A percentile compares a stretch with the other conserved stretches of the same genome.
Evolutionary conservation across 1,140 invertebrate species (phyloP).

Genomic region (Drosophila oshimai): DNA sequence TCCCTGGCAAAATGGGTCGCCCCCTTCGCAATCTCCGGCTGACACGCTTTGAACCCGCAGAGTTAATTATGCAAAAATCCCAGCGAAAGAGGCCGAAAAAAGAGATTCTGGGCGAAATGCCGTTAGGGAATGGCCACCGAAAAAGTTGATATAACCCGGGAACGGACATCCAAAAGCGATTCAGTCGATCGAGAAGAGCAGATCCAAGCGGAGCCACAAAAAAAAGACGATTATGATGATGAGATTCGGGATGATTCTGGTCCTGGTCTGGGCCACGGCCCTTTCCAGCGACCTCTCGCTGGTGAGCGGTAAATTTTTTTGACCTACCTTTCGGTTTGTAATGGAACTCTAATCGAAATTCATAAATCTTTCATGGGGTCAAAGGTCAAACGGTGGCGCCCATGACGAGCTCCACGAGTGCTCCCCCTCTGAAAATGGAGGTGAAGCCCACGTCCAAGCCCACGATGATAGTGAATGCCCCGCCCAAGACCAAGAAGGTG

Average conservation of each 20-base stretch:
- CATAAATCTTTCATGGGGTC: conserved; percentile 5
- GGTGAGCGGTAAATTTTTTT: conserved; percentile 81
- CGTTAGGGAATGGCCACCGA: conserved; percentile 36
- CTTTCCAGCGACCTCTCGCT: conserved; percentile 63
- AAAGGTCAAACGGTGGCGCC: conserved; percentile 49
- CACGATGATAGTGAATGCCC: conserved; percentile 64
- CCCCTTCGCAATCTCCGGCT: conserved; percentile 5
- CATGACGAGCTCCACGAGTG: conserved; percentile 55
- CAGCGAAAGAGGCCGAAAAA: background rate
- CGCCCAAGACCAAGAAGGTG: conserved; percentile 56
- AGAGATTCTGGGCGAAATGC: conserved; percentile 11
- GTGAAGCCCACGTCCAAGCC: conserved; percentile 35
- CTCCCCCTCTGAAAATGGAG: conserved; percentile 20
- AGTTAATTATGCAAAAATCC: conserved; percentile 53
- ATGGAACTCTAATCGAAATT: too few species aligned
- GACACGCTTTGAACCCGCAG: conserved; percentile 44
- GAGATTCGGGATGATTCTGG: conserved; percentile 48
- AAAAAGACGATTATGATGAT: too few species aligned
- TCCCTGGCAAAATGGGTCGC: conserved; percentile 31
- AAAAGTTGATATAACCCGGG: conserved; percentile 47
- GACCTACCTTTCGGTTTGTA: background rate
- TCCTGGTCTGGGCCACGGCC: conserved; percentile 55
- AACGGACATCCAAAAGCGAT: background rate
- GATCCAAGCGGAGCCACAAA: too few species aligned
- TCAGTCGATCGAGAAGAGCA: conserved; percentile 43